Percentiles rank a stretch among this genome's conserved stretches.
These are phyloP conservation scores for Baronia brevicornis DNA, from an alignment of 2,888 invertebrate species.

Conservation along the genomic window DNA sequence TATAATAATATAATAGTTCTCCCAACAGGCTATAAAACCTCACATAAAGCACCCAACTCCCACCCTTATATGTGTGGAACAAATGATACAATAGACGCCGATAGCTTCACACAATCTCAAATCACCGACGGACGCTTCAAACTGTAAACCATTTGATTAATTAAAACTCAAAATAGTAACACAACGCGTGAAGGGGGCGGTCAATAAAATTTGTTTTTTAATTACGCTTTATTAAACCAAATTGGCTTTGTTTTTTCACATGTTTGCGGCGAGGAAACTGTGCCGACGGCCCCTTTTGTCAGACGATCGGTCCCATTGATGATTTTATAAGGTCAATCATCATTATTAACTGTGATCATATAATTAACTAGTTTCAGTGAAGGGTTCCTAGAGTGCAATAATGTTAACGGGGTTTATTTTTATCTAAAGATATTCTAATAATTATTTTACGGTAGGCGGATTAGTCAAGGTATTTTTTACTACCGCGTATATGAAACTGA, in stretches of 20 bases:
- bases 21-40: conserved; percentile 32
- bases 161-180: conserved; percentile 50
- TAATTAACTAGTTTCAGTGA: conserved; percentile 61
- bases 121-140: conserved; percentile 42
- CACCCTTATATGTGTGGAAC: conserved; percentile 45
- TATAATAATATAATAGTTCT: conserved; percentile 21
- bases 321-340: conserved; percentile 72
- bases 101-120: conserved; percentile 43
- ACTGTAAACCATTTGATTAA: conserved; percentile 57
- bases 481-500: too few species aligned
- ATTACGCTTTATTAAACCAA: conserved; percentile 66
- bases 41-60: conserved; percentile 52
- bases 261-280: conserved; percentile 33
- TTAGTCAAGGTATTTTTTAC: conserved; percentile 10
- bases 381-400: conserved; percentile 30
- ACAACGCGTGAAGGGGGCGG: conserved; percentile 52
- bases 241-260: conserved; percentile 66
- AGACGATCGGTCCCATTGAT: conserved; percentile 60
- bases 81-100: conserved; percentile 51
- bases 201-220: conserved; percentile 67
- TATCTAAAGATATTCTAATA: conserved; percentile 5
- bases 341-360: conserved; percentile 65
- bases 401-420: conserved; percentile 22
- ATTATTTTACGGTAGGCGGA: conserved; percentile 14
- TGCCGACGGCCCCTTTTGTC: conserved; percentile 54